Base-by-base conservation (phyloP, 2,797 vertebrate genomes). In the Nyctalus aviator region DNA sequence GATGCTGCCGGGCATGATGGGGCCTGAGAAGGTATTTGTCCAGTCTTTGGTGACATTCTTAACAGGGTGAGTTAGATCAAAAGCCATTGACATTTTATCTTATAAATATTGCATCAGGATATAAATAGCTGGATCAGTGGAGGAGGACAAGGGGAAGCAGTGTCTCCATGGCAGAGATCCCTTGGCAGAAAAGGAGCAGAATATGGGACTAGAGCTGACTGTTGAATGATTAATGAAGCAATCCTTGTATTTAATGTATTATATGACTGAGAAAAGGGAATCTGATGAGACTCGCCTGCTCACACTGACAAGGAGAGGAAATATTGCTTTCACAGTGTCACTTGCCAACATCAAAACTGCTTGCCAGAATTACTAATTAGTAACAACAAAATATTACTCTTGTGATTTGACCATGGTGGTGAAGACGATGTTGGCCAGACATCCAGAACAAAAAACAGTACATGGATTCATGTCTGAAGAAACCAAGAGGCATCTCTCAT, bases 31-130 rank as follows among this genome's bases (percentile, higher is more conserved):
- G n/a, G 25, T 53, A 82, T 93, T 88, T 72, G 41, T 92, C 91
- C 46, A 69, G 27, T n/a, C 76, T 81, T 84, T 57, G 73, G 77
- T 91, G 77, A 85, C 55, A 71, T 86, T 93, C 46, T 30, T 71
- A 76, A 79, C 79, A 88, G 50, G 11, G 5, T 23, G 48, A 91
- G 41, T 76, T 68, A 83, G 78, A 81, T 73, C 85, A 78, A 95
- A 94, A 72, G 9, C 30, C 37, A 50, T 73, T 94, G 93, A 93
- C 84, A 94, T 94, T 96, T 91, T 75, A 20, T 64, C 90, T 94
- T 82, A 92, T 95, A 94, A 94, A 97, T 95, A 90, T 86, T 90
- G 41, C 78, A 93, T 78, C 64, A 72, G 57, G 46, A 53, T 94
- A 94, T 93, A 95, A 96, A 95, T 92, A 90, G 82, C 73, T 57